A percentile compares a stretch with the other conserved stretches of the same genome.
These are phyloP conservation scores for Bubo scandiacus DNA, from an alignment of 2,113 vertebrate genomes.

Conservation along the genomic window DNA sequence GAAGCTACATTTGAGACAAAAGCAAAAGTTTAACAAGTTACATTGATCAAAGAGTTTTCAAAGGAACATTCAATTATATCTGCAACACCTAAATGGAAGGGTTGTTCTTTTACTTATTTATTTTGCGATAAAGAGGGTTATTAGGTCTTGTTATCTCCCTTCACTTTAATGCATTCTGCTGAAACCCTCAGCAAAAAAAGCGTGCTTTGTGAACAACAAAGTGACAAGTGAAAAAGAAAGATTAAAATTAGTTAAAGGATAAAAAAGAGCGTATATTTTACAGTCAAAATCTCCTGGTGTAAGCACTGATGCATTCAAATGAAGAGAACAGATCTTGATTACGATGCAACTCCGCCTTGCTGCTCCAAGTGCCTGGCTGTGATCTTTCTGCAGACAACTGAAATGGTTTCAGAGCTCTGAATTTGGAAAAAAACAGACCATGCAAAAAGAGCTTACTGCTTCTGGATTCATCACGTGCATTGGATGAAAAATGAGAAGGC, in stretches of 20 bases:
- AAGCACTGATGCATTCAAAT: slow-evolving; percentile 49
- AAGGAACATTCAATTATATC: slow-evolving; percentile 35
- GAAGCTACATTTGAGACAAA: slow-evolving; percentile 53
- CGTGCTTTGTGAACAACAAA: slow-evolving; percentile 53
- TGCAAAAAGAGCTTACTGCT: slow-evolving; percentile 72
- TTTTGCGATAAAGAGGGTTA: slow-evolving; percentile 20
- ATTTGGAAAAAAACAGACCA: slow-evolving; percentile 24
- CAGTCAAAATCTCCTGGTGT: slow-evolving; percentile 51
- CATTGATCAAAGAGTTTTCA: slow-evolving; percentile 35
- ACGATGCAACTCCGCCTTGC: neutral
- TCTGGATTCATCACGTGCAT: slow-evolving; percentile 56
- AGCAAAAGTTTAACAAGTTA: slow-evolving; percentile 50
- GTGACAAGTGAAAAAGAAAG: slow-evolving; percentile 58
- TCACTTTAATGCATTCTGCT: slow-evolving; percentile 30
- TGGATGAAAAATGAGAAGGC: slow-evolving; percentile 66
- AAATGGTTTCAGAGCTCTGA: slow-evolving; percentile 47
- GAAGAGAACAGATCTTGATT: slow-evolving; percentile 28
- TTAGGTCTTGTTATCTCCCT: slow-evolving; percentile 46
- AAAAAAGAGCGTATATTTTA: slow-evolving; percentile 30
- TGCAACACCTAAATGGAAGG: slow-evolving; percentile 43
- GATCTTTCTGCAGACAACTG: slow-evolving; percentile 1
- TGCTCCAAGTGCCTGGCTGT: neutral
- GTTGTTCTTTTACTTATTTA: slow-evolving; percentile 47
- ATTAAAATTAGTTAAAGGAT: slow-evolving; percentile 68
- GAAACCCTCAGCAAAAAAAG: slow-evolving; percentile 32